Percentiles rank a stretch among this genome's conserved stretches.
phyloP scores from a whole-genome alignment of 37 sponge, comb jelly and placozoan genomes.

The Ianthella basta region DNA sequence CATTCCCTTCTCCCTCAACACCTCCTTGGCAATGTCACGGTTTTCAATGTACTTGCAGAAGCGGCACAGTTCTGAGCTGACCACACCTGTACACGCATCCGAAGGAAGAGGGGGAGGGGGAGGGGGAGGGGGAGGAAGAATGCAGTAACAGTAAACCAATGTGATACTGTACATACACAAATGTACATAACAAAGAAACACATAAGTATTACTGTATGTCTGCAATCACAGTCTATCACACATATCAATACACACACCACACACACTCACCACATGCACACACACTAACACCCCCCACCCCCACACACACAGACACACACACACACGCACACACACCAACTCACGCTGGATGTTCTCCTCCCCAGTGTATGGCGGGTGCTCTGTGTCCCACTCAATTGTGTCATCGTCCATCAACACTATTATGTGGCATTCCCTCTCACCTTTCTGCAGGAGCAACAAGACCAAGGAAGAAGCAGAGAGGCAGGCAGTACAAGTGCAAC shows the following conservation, averaged over 20 bases:
- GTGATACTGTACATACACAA: no score
- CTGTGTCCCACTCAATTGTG: constrained; percentile 91
- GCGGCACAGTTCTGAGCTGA: constrained; percentile 72
- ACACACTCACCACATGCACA: constrained; percentile 38
- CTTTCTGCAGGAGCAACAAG: constrained; percentile 62
- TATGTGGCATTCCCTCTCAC: constrained; percentile 97
- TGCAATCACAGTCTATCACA: background rate
- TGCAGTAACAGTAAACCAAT: background rate
- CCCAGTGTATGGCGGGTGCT: constrained; percentile 88
- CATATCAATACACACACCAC: background rate
- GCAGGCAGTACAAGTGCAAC: no score
- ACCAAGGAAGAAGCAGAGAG: no score
- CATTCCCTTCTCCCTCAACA: constrained; percentile 87
- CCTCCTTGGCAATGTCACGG: constrained; percentile 94
- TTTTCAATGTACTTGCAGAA: constrained; percentile 97
- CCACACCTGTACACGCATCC: constrained; percentile 44
- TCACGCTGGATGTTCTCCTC: constrained; percentile 83
- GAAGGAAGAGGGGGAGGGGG: no score
- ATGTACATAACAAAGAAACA: background rate
- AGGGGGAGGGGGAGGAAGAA: background rate
- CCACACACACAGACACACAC: constrained; percentile 10
- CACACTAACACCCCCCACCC: constrained; percentile 13
- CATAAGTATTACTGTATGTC: background rate
- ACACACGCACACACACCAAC: background rate
- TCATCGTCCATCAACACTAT: constrained; percentile 96